Base-by-base conservation (phyloP, 2,113 vertebrate genomes). In the Amphiprion ocellaris region DNA sequence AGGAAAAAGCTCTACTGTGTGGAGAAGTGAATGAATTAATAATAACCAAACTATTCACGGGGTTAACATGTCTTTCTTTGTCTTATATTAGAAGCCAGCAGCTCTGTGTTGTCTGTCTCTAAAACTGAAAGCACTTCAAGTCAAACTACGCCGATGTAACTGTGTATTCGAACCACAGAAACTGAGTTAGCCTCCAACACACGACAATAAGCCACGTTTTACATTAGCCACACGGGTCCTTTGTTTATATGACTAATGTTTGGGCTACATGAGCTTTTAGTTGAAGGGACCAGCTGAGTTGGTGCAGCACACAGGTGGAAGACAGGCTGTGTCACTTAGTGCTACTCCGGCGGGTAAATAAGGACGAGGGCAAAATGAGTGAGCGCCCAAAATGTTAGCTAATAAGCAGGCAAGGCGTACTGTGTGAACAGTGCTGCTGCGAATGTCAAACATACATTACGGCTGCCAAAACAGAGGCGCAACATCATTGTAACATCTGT, bases 221-320 rank as follows among this genome's bases (percentile, higher is more conserved):
- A n/a, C 56, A 15, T 19, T 4, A 26, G 2, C 19, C 58, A 17
- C 5, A 11, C 24, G 0, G 30, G 19, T 24, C 17, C 50, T 62
- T 63, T 69, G 69, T 67, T 24, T 26, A 11, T 52, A 24, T 6
- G 33, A 24, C 26, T n/a, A 47, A 37, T 41, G 49, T 84, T 21
- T 64, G 59, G 63, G 19, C 61, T 74, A 3, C 66, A 58, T 47
- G 12, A 33, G 33, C 7, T 15, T 65, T 5, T 26, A 69, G 61
- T 52, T 65, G 46, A 59, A 71, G 39, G 44, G 26, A 58, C 19
- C 16, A 77, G 81, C 70, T 88, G 58, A 24, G 54, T 30, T 24
- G 44, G 33, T 47, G 82, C 26, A 84, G 73, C 85, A 71, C 72
- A 90, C 90, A 88, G 84, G 84, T 89, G 77, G 74, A 77, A 61